Conservation (phyloP, 1,140 invertebrate species). For the Pseudobourletiella spinata region DNA sequence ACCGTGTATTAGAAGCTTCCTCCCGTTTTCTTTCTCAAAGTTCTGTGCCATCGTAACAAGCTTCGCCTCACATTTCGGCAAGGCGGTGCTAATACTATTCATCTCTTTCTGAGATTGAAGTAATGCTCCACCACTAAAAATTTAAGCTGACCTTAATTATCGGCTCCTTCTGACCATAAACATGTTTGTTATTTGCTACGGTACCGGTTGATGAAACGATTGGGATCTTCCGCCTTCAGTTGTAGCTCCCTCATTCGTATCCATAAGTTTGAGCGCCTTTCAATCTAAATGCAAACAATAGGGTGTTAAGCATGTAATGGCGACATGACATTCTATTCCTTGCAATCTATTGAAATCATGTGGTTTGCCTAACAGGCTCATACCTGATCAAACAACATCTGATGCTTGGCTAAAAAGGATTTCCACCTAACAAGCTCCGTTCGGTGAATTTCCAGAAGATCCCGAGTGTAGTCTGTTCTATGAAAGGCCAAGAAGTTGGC, state of each 20-base stretch:
- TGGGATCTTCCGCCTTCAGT: not conserved
- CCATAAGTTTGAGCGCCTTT: not conserved
- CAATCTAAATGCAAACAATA: too few species aligned
- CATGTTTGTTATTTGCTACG: too few species aligned
- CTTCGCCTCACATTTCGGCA: constrained; percentile 1
- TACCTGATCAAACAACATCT: not conserved
- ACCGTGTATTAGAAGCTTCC: not conserved
- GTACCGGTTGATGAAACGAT: not conserved
- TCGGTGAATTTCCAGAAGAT: not conserved
- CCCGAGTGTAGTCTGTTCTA: not conserved
- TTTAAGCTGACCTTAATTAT: not conserved
- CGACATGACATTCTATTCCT: too few species aligned
- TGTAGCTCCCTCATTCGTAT: not conserved
- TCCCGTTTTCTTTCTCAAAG: constrained; percentile 1
- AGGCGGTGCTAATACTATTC: not conserved
- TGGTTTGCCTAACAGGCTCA: too few species aligned
- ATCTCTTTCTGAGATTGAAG: constrained; percentile 1
- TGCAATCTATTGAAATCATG: too few species aligned
- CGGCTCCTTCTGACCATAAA: not conserved
- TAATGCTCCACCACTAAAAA: not conserved
- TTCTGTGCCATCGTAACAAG: not conserved
- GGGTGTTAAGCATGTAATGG: too few species aligned
- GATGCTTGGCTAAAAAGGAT: not conserved
- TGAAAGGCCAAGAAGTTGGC: not conserved
- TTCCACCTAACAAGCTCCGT: not conserved